phyloP scores from a whole-genome alignment of 2,888 invertebrate species.

The Clivina fossor region DNA sequence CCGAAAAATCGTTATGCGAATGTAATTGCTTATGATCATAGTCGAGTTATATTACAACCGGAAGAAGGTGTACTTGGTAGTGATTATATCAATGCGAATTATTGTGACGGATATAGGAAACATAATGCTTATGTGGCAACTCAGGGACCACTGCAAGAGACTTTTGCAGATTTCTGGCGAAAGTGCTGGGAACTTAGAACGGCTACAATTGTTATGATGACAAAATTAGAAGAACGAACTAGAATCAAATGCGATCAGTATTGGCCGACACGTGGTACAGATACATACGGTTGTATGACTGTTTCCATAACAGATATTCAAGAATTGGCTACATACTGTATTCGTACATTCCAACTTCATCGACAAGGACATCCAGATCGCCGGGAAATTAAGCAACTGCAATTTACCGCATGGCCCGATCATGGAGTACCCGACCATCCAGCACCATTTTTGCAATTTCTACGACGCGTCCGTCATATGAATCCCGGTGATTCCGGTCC shows the following conservation, averaged over 20 bases:
- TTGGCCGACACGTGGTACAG: constrained; percentile 94
- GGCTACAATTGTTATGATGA: constrained; percentile 99
- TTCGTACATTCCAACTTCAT: constrained; percentile 92
- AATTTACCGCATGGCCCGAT: constrained; percentile 99
- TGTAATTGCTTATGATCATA: constrained; percentile 98
- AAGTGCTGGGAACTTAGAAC: constrained; percentile 99
- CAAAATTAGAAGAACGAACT: constrained; percentile 94
- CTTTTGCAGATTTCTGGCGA: constrained; percentile 97
- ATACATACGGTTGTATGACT: constrained; percentile 93
- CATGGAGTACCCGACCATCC: constrained; percentile 99
- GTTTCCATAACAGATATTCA: constrained; percentile 93
- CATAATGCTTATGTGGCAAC: constrained; percentile 99
- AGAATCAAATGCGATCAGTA: constrained; percentile 97
- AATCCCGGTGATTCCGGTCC: constrained; percentile 94
- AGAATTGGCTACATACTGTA: constrained; percentile 97
- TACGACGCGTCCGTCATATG: constrained; percentile 86
- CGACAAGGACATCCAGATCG: constrained; percentile 79
- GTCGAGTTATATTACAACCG: constrained; percentile 89
- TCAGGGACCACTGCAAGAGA: constrained; percentile 97
- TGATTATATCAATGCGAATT: constrained; percentile 99
- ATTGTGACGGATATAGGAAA: constrained; percentile 97
- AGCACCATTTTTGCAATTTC: constrained; percentile 96
- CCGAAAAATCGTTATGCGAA: constrained; percentile 99
- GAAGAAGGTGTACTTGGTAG: constrained; percentile 87
- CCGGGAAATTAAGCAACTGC: constrained; percentile 94